Percentiles rank a stretch among this genome's conserved stretches.
phyloP scores from a whole-genome alignment of 2,113 vertebrate species.

The Ophthalmolycus amberensis region DNA sequence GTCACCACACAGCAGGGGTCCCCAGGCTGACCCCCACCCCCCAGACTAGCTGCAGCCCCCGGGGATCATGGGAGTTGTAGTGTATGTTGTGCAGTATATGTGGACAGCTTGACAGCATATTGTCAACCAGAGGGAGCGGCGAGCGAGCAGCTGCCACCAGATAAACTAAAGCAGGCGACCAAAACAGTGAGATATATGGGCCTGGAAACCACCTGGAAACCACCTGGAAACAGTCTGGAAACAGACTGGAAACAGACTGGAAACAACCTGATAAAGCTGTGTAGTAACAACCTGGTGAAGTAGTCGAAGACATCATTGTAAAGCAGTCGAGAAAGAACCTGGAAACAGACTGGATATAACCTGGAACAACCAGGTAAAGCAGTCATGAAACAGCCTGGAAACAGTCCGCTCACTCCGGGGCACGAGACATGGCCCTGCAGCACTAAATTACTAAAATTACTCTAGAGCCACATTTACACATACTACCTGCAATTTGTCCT shows the following conservation, averaged over 20 bases:
- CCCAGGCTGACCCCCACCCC: not conserved
- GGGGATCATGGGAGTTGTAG: constrained; percentile 54
- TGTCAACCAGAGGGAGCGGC: constrained; percentile 72
- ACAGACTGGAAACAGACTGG: not conserved
- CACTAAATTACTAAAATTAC: not conserved
- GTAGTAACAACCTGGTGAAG: not conserved
- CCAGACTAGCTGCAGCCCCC: constrained; percentile 18
- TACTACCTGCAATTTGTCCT: constrained; percentile 3
- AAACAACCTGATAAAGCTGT: not conserved
- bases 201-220: not conserved
- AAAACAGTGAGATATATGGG: constrained; percentile 35
- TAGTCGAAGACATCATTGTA: not conserved
- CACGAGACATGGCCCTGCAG: not conserved
- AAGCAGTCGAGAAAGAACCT: not conserved
- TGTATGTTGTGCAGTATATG: constrained; percentile 31
- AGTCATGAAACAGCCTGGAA: not conserved
- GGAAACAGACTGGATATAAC: not conserved
- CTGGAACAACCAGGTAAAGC: not conserved
- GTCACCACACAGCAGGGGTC: not conserved
- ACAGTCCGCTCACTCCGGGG: not conserved
- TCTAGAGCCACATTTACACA: not conserved
- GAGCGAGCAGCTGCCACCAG: constrained; percentile 72
- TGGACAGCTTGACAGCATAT: constrained; percentile 73
- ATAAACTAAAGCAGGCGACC: constrained; percentile 53
- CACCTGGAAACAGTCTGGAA: not conserved